Conservation (phyloP, 2,888 invertebrate species). For the Ditula angustiorana region DNA sequence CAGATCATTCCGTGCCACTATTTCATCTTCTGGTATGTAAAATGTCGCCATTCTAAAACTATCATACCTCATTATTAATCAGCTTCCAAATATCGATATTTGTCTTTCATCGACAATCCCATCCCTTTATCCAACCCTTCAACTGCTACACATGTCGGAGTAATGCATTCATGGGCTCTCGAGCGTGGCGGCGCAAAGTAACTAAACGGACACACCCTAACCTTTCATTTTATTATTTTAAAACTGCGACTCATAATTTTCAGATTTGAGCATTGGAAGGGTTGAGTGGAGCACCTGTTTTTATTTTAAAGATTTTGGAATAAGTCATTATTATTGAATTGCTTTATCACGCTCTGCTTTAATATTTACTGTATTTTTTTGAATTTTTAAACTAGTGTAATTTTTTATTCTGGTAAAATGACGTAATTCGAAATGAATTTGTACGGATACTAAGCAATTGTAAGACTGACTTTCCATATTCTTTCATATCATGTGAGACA, state of each 20-base stretch:
- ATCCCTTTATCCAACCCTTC: conserved; percentile 63
- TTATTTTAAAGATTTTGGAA: not conserved
- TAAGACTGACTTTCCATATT: too few species aligned
- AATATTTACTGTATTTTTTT: too few species aligned
- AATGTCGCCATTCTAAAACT: too few species aligned
- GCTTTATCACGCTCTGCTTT: too few species aligned
- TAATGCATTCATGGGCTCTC: conserved; percentile 83
- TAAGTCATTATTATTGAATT: conserved; percentile 2
- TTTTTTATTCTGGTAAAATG: too few species aligned
- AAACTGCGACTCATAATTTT: conserved; percentile 69
- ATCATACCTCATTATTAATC: too few species aligned
- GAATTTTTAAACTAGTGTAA: too few species aligned
- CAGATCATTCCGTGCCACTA: too few species aligned
- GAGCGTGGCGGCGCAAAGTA: conserved; percentile 80
- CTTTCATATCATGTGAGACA: too few species aligned
- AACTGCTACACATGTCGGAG: conserved; percentile 57
- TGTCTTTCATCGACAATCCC: conserved; percentile 40
- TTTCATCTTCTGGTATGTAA: too few species aligned
- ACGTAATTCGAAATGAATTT: too few species aligned
- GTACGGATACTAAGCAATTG: too few species aligned
- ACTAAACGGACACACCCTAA: conserved; percentile 68
- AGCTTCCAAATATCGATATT: conserved; percentile 2
- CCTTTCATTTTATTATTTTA: conserved; percentile 78
- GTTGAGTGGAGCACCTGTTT: conserved; percentile 41
- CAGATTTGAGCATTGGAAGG: conserved; percentile 54